Evolutionary conservation across 2,113 vertebrate genomes (phyloP).

Genomic region (Halichoeres trimaculatus): DNA sequence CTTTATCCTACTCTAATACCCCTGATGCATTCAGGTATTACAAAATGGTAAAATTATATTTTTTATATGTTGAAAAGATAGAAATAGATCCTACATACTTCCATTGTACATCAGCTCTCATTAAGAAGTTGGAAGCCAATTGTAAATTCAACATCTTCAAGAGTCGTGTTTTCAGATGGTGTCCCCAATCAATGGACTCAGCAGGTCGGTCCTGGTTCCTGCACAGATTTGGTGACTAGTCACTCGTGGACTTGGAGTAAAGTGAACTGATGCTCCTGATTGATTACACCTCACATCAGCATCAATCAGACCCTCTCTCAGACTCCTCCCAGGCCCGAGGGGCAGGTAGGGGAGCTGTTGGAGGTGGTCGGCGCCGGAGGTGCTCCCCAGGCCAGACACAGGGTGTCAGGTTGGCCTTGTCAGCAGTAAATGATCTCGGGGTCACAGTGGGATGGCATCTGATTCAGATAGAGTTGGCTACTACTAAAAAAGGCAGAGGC

Average conservation of each 20-base stretch:
- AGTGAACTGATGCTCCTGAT: neutral
- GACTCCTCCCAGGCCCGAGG: constrained; percentile 1
- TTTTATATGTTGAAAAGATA: neutral
- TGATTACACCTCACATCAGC: neutral
- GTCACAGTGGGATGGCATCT: constrained; percentile 37
- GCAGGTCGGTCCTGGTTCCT: neutral
- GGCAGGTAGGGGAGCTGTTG: constrained; percentile 23
- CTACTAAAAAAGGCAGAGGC: constrained; percentile 13
- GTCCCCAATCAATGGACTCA: neutral
- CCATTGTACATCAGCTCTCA: neutral
- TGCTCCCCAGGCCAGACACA: constrained; percentile 36
- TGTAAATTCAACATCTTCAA: neutral
- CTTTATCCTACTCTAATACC: too few species aligned
- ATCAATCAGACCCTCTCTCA: neutral
- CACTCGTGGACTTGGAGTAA: neutral
- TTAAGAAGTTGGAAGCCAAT: neutral
- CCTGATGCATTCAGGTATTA: too few species aligned
- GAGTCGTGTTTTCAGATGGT: too few species aligned
- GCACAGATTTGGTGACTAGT: neutral
- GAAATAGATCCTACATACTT: neutral
- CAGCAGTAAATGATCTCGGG: constrained; percentile 65
- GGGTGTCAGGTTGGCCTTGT: constrained; percentile 67
- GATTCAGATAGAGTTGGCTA: constrained; percentile 35
- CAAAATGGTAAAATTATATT: neutral
- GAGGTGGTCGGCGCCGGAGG: constrained; percentile 40